phyloP scores from a whole-genome alignment of 2,888 invertebrate species.

The Euclidia mi region DNA sequence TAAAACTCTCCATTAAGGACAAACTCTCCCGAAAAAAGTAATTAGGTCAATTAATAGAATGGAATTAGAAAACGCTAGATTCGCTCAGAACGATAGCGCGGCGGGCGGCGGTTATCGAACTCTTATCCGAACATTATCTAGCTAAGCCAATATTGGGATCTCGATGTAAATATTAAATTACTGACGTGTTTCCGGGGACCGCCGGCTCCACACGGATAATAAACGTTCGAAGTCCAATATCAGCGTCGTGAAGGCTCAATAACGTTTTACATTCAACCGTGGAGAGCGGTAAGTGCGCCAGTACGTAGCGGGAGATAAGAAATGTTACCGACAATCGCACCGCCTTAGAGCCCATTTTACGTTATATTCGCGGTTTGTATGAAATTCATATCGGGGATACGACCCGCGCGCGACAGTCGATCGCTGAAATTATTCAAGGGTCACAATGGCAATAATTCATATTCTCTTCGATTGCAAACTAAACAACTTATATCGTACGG shows the following conservation, averaged over 20 bases:
- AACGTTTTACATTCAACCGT: slow-evolving; percentile 76
- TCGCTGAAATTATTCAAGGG: slow-evolving; percentile 60
- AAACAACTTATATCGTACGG: slow-evolving; percentile 11
- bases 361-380: slow-evolving; percentile 67
- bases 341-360: slow-evolving; percentile 68
- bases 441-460: slow-evolving; percentile 61
- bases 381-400: slow-evolving; percentile 68
- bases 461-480: slow-evolving; percentile 22
- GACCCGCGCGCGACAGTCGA: slow-evolving; percentile 42
- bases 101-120: slow-evolving; percentile 23
- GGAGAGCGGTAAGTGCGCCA: slow-evolving; percentile 74
- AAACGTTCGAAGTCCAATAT: slow-evolving; percentile 75
- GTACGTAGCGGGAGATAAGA: slow-evolving; percentile 82
- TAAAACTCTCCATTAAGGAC: neutral
- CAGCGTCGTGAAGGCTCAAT: slow-evolving; percentile 73
- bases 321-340: slow-evolving; percentile 74
- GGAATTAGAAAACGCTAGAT: slow-evolving; percentile 23
- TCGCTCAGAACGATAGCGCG: slow-evolving; percentile 16
- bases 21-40: neutral
- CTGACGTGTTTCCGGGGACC: slow-evolving; percentile 58
- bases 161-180: slow-evolving; percentile 73
- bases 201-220: slow-evolving; percentile 63
- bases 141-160: slow-evolving; percentile 53
- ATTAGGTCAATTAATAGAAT: slow-evolving; percentile 27
- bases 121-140: slow-evolving; percentile 37